Evolutionary conservation across 2,797 vertebrate species (phyloP).

Genomic region (Amphiprion clarkii): DNA sequence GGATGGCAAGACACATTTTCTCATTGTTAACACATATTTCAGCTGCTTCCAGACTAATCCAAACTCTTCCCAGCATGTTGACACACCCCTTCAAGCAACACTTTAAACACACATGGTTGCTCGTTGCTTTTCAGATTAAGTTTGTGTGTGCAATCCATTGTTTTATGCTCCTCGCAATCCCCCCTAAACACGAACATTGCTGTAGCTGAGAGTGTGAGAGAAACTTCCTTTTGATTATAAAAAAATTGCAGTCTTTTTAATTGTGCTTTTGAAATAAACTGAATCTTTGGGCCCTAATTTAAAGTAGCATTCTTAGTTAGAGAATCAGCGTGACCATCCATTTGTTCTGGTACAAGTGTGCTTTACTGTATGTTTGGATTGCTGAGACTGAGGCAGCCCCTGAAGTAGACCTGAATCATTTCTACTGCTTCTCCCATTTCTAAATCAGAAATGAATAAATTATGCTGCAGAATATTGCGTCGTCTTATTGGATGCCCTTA

Average conservation of each 20-base stretch:
- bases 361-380: background rate
- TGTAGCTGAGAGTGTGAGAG: background rate
- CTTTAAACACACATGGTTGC: slow-evolving; percentile 51
- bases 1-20: slow-evolving; percentile 54
- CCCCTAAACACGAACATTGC: slow-evolving; percentile 2
- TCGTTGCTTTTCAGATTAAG: slow-evolving; percentile 33
- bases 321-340: background rate
- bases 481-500: slow-evolving; percentile 21
- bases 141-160: slow-evolving; percentile 48
- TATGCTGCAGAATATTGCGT: slow-evolving; percentile 14
- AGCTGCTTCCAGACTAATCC: slow-evolving; percentile 61
- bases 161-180: slow-evolving; percentile 1
- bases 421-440: background rate
- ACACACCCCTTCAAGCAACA: slow-evolving; percentile 49
- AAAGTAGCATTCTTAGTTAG: background rate
- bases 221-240: background rate
- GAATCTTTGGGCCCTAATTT: background rate
- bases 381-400: background rate
- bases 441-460: slow-evolving; percentile 22
- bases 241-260: too few species aligned
- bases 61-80: slow-evolving; percentile 54
- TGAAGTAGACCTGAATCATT: background rate
- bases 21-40: slow-evolving; percentile 72
- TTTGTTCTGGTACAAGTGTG: background rate
- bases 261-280: background rate